A percentile compares a stretch with the other conserved stretches of the same genome.
phyloP scores from a whole-genome alignment of 2,113 vertebrate genomes.

The Nycticorax nycticorax region DNA sequence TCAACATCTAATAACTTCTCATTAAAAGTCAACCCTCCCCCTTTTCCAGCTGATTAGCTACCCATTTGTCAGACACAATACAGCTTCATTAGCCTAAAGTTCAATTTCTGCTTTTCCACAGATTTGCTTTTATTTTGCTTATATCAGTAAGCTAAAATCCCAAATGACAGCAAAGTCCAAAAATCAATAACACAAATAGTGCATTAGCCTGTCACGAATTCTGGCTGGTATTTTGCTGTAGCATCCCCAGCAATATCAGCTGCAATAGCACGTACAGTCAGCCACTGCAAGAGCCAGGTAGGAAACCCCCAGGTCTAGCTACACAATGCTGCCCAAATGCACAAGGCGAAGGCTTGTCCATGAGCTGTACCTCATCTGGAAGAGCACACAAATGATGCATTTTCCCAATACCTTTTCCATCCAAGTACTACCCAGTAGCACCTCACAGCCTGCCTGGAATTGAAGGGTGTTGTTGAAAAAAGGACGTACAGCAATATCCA shows the following conservation, averaged over 20 bases:
- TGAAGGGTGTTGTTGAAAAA: accelerated
- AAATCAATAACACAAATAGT: background rate
- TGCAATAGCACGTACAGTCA: background rate
- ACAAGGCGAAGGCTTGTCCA: accelerated
- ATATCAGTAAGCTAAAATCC: background rate
- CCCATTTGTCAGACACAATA: background rate
- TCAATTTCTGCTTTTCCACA: background rate
- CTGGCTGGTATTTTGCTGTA: background rate
- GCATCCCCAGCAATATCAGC: background rate
- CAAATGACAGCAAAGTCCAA: background rate
- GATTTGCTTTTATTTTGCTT: background rate
- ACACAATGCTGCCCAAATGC: accelerated
- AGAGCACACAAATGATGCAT: background rate
- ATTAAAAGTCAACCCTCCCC: constrained; percentile 18
- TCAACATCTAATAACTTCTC: constrained; percentile 26
- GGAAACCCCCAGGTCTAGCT: background rate
- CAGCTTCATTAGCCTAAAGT: constrained; percentile 6
- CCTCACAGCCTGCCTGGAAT: background rate
- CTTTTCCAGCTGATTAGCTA: background rate
- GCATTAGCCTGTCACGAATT: accelerated
- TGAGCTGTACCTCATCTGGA: background rate
- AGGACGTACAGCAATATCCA: background rate
- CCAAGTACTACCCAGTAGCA: background rate
- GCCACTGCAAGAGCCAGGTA: accelerated
- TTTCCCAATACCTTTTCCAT: background rate